phyloP scores from a whole-genome alignment of 1,140 invertebrate species.

The Hyphantria cunea region DNA sequence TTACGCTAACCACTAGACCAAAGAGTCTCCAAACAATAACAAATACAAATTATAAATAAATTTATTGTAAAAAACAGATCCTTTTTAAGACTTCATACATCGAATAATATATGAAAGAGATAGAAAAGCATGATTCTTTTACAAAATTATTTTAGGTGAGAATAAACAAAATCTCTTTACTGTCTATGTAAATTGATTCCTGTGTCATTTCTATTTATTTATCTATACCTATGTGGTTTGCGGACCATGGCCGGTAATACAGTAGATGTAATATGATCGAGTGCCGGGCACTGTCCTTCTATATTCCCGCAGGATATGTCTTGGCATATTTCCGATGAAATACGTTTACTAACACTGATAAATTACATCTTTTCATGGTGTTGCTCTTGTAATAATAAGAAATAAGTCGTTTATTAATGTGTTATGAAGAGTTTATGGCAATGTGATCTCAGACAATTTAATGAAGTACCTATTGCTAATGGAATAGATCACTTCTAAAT shows the following conservation, averaged over 20 bases:
- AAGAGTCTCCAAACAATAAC: no score
- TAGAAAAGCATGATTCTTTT: no score
- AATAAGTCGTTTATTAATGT: slow-evolving; percentile 23
- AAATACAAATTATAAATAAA: no score
- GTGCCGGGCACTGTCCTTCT: slow-evolving; percentile 9
- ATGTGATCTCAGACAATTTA: slow-evolving; percentile 25
- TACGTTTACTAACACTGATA: background rate
- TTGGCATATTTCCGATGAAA: slow-evolving; percentile 5
- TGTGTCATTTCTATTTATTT: no score
- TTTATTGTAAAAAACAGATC: no score
- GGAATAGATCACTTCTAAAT: slow-evolving; percentile 41
- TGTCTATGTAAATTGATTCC: no score
- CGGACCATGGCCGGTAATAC: background rate
- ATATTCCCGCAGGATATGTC: slow-evolving; percentile 18
- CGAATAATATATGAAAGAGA: no score
- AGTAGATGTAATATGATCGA: slow-evolving; percentile 22
- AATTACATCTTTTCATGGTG: slow-evolving; percentile 3
- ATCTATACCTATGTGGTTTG: no score
- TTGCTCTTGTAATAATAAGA: slow-evolving; percentile 4
- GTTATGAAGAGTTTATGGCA: background rate
- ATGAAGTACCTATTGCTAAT: slow-evolving; percentile 23
- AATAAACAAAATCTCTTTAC: no score
- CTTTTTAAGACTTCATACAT: no score
- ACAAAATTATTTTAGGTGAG: no score
- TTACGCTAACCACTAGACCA: no score